Evolutionary conservation across 2,113 vertebrate genomes (phyloP), one percentile per base, ranked within the genome.

Genomic region (Menidia beryllina): DNA sequence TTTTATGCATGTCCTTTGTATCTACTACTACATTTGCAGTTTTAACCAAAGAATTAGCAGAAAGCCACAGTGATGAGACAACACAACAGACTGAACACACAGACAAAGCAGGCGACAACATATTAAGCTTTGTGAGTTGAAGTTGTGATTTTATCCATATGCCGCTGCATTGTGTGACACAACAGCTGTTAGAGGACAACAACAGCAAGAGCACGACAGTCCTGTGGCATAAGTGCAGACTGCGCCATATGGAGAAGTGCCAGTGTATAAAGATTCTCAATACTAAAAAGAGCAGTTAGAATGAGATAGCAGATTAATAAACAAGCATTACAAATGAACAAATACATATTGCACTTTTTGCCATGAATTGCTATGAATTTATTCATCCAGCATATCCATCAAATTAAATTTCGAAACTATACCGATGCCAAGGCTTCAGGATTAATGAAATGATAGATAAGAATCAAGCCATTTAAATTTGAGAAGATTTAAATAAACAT

Each of bases 171-270:
- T 34, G 72, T 68, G 64, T n/a, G 75, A 67, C 69, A 80, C 71
- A 85, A 79, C 88, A 89, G 65, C 79, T 87, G 87, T 63, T 86
- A 27, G 54, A 71, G 58, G 66, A 26, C 71, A 67, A 79, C 48
- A 62, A 52, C 63, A 50, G 55, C 59, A 23, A 43, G 47, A 39
- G 63, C 57, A 81, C 81, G 82, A 79, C 69, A 75, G 68, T 58
- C 63, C 75, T 49, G 60, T 73, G 68, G 83, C 68, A 83, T 63
- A 72, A 74, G 73, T 41, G 73, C 56, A 78, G 57, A 15, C 60
- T 23, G 39, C 81, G 87, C 88, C 86, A 85, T 91, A 88, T 86
- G 86, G 87, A 77, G 52, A 58, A 26, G 59, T 52, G 75, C 41
- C 36, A 53, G 61, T 74, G 81, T 86, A 86, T 87, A 83, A 76